Conservation (phyloP, 2,113 vertebrate species). For the Sus scrofa region DNA sequence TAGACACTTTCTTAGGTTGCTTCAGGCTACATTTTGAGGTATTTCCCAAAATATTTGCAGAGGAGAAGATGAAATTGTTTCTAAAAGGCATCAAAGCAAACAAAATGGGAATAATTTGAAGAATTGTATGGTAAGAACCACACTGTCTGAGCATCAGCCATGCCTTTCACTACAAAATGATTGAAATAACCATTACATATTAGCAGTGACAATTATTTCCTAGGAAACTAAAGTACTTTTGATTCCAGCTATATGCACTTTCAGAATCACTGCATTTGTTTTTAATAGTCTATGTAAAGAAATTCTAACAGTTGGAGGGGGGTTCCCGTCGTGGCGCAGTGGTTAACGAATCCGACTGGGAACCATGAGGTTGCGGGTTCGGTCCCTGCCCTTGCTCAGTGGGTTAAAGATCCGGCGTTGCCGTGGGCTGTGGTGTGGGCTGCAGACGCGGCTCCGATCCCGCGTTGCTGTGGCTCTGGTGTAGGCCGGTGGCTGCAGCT, state of each 20-base stretch:
- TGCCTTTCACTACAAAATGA: constrained; percentile 1
- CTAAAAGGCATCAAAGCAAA: background rate
- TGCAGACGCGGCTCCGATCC: too few relatives aligned
- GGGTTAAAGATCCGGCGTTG: too few relatives aligned
- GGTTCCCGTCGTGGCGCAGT: too few relatives aligned
- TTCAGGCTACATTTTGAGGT: constrained; percentile 11
- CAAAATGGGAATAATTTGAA: background rate
- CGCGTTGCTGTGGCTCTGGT: too few relatives aligned
- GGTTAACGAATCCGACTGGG: too few relatives aligned
- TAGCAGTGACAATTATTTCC: background rate
- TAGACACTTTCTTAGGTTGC: background rate
- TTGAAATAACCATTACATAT: background rate
- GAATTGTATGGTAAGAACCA: background rate
- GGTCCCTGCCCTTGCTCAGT: too few relatives aligned
- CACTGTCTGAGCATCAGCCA: background rate
- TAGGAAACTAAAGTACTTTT: constrained; percentile 27
- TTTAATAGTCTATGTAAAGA: constrained; percentile 25
- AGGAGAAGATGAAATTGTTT: background rate
- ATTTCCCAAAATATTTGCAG: constrained; percentile 12
- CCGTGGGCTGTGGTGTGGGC: too few relatives aligned
- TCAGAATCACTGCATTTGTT: background rate
- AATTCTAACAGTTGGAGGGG: background rate
- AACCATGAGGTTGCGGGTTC: too few relatives aligned
- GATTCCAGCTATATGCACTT: background rate
- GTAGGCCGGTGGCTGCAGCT: too few relatives aligned